Conservation (phyloP, 1,140 invertebrate genomes). For the Camponotus pennsylvanicus region DNA sequence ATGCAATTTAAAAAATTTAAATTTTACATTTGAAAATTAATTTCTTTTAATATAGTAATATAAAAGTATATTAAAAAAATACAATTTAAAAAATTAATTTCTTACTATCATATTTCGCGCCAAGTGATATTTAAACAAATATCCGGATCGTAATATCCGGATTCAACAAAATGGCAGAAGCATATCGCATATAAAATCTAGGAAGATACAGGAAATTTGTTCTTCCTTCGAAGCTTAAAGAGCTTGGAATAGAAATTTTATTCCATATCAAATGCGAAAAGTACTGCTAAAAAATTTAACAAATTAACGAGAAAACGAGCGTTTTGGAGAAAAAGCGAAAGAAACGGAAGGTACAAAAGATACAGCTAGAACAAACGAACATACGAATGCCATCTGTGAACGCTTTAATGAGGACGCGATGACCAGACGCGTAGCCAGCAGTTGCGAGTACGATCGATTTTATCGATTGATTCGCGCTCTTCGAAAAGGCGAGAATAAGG, state of each 20-base stretch:
- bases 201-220: not conserved
- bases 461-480: not conserved
- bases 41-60: not conserved
- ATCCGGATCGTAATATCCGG: not conserved
- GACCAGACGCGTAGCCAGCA: slow-evolving; percentile 1
- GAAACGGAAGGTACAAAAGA: not conserved
- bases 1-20: not conserved
- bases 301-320: not conserved
- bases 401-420: slow-evolving; percentile 28
- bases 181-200: not conserved
- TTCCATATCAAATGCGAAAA: no score
- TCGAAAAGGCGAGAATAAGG: not conserved
- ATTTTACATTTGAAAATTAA: not conserved
- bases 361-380: slow-evolving; percentile 16
- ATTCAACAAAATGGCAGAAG: slow-evolving; percentile 9
- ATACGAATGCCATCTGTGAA: slow-evolving; percentile 79
- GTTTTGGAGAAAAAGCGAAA: not conserved
- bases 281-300: not conserved
- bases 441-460: slow-evolving; percentile 66
- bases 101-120: not conserved
- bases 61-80: slow-evolving; percentile 5
- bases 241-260: no score
- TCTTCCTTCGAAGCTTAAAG: not conserved
- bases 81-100: not conserved
- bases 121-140: not conserved